Percentiles rank a stretch among this genome's conserved stretches.
These are phyloP conservation scores for Neoscelio sp. DNA, from an alignment of 2,888 invertebrate genomes.

Conservation along the genomic window DNA sequence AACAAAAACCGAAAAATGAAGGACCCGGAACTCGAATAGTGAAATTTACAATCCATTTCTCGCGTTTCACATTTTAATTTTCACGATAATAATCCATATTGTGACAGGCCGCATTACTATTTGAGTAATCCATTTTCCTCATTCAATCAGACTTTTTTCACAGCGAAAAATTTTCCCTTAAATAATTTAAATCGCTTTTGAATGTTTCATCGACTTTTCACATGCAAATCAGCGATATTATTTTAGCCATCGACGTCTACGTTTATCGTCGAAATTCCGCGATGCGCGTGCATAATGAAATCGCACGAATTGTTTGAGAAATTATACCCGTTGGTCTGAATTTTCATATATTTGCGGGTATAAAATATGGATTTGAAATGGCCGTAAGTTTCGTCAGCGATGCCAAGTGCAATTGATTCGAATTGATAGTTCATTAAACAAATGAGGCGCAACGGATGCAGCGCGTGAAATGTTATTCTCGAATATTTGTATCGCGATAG, in stretches of 20 bases:
- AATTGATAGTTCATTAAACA: constrained; percentile 40
- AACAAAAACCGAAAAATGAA: too few relatives aligned
- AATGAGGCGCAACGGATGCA: constrained; percentile 27
- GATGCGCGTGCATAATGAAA: constrained; percentile 19
- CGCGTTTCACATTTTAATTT: too few relatives aligned
- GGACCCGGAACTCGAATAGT: too few relatives aligned
- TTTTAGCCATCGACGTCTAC: neutral
- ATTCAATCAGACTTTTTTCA: too few relatives aligned
- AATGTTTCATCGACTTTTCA: neutral
- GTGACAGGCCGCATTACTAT: too few relatives aligned
- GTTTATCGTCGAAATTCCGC: constrained; percentile 6
- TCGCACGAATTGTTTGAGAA: constrained; percentile 15
- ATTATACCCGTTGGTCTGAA: constrained; percentile 7
- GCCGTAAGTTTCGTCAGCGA: neutral
- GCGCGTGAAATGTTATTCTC: constrained; percentile 33
- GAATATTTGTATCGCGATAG: constrained; percentile 11
- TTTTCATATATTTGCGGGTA: constrained; percentile 7
- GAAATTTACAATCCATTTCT: too few relatives aligned
- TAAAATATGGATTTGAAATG: neutral
- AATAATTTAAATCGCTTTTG: too few relatives aligned
- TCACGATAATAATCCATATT: too few relatives aligned
- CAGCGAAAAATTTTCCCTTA: neutral
- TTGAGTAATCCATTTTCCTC: too few relatives aligned
- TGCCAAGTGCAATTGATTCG: constrained; percentile 17
- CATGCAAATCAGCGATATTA: neutral